Percentiles rank a stretch among this genome's conserved stretches.
These are phyloP conservation scores for Pristionchus entomophagus DNA, from an alignment of 2,888 invertebrate genomes.

Conservation along the genomic window DNA sequence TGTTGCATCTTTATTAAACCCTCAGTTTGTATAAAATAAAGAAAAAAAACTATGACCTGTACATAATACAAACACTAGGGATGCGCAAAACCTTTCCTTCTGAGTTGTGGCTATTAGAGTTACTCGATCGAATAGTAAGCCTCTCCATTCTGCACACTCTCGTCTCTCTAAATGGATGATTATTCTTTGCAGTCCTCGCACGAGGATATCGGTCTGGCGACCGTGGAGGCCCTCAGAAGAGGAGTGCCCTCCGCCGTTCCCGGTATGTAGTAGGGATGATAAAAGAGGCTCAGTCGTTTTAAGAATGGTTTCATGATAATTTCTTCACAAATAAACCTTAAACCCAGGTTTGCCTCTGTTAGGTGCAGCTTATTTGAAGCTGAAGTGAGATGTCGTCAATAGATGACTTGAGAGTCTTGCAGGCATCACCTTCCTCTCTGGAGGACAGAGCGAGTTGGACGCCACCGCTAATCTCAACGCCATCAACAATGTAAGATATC, in stretches of 20 bases:
- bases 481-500: conserved; percentile 84
- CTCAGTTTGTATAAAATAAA: conserved; percentile 2
- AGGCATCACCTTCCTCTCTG: conserved; percentile 91
- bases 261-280: conserved; percentile 79
- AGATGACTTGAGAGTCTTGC: no score
- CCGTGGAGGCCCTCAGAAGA: conserved; percentile 69
- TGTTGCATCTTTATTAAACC: not conserved
- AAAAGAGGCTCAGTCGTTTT: not conserved
- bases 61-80: no score
- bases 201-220: conserved; percentile 84
- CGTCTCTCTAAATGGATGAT: conserved; percentile 76
- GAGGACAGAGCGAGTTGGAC: conserved; percentile 97
- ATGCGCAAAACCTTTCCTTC: no score
- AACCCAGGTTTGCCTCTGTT: no score
- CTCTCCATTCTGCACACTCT: no score
- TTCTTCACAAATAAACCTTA: no score
- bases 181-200: conserved; percentile 81
- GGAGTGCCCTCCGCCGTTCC: conserved; percentile 88
- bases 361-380: no score
- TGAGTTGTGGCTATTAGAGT: no score
- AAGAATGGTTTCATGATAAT: no score
- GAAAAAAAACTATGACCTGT: conserved; percentile 70
- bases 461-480: conserved; percentile 95
- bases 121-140: no score
- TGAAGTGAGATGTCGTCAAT: no score